A percentile compares a stretch with the other conserved stretches of the same genome.
Evolutionary conservation across 2,888 invertebrate species (phyloP).

Genomic region (Tipula helvola): DNA sequence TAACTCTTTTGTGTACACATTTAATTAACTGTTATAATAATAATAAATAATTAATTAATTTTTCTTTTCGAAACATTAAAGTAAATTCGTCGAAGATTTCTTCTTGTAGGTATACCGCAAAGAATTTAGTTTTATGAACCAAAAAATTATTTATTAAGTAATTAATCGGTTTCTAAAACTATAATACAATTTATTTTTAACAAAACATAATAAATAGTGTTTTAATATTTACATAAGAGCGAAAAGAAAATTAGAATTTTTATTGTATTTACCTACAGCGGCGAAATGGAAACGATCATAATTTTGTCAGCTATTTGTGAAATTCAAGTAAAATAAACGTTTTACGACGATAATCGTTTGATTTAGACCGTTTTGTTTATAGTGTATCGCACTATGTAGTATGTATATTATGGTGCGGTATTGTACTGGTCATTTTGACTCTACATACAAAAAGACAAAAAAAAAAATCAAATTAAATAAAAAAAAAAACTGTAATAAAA

Average conservation of each 20-base stretch:
- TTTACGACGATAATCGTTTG: background rate
- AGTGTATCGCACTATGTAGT: background rate
- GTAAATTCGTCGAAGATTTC: background rate
- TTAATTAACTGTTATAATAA: background rate
- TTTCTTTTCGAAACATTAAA: background rate
- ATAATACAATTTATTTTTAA: background rate
- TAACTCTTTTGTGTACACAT: background rate
- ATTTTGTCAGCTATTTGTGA: conserved; percentile 4
- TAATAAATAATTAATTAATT: background rate
- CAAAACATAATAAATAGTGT: background rate
- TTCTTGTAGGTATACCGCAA: background rate
- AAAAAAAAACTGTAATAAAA: background rate
- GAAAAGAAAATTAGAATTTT: background rate
- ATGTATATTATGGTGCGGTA: background rate
- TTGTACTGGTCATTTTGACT: background rate
- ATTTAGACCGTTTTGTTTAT: background rate
- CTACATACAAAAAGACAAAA: background rate
- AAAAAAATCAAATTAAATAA: background rate
- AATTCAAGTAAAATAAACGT: background rate
- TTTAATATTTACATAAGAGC: background rate
- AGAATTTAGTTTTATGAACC: background rate
- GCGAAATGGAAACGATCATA: conserved; percentile 4
- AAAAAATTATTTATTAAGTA: background rate
- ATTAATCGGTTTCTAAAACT: background rate
- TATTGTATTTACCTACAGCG: conserved; percentile 10